phyloP scores from a whole-genome alignment of 1,140 invertebrate genomes.

The Cyclina sinensis region DNA sequence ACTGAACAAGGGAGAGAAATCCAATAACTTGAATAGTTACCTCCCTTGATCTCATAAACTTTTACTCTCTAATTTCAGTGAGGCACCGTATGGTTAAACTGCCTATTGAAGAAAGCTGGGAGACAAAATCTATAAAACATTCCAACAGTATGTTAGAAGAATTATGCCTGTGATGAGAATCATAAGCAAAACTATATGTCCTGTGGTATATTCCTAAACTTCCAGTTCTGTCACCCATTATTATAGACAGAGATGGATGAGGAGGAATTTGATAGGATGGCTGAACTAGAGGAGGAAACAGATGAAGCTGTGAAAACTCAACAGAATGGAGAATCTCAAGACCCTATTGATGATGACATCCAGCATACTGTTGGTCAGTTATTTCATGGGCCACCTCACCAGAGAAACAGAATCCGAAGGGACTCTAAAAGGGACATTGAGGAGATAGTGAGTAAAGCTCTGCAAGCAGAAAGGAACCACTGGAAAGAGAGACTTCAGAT shows the following conservation, averaged over 20 bases:
- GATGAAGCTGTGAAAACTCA: neutral
- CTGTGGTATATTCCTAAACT: too few species aligned
- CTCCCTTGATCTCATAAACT: too few species aligned
- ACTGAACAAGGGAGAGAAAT: too few species aligned
- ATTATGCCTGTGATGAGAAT: too few species aligned
- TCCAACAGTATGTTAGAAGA: too few species aligned
- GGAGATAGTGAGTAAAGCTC: slow-evolving; percentile 53
- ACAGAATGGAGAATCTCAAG: neutral
- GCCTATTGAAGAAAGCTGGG: too few species aligned
- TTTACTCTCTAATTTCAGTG: too few species aligned
- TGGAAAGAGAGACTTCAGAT: slow-evolving; percentile 74
- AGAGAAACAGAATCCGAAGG: slow-evolving; percentile 25
- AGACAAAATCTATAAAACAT: too few species aligned
- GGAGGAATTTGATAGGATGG: neutral
- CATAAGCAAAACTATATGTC: too few species aligned
- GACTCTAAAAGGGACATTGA: slow-evolving; percentile 27
- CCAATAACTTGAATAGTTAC: too few species aligned
- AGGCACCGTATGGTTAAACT: too few species aligned
- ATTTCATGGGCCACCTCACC: slow-evolving; percentile 40
- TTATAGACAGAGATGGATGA: neutral
- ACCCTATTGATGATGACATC: slow-evolving; percentile 72
- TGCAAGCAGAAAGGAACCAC: slow-evolving; percentile 73
- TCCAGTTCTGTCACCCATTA: too few species aligned
- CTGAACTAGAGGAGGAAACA: neutral
- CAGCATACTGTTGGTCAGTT: slow-evolving; percentile 64